Percentiles rank a stretch among this genome's conserved stretches.
Evolutionary conservation across 1,140 invertebrate genomes (phyloP).

Genomic region (Papilio helenus): DNA sequence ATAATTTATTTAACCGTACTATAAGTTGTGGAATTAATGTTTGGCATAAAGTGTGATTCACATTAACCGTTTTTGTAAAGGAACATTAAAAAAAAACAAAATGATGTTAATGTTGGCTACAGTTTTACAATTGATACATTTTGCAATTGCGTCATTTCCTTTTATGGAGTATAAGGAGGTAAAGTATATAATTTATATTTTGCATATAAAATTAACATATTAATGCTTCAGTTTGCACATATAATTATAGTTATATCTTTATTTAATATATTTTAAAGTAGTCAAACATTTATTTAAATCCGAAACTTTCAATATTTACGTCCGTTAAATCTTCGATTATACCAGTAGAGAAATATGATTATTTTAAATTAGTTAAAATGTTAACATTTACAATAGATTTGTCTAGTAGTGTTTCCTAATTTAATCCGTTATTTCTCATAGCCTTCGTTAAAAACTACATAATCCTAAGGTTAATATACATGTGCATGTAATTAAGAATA

Average conservation of each 20-base stretch:
- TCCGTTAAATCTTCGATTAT: too few species aligned
- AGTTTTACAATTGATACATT: slow-evolving; percentile 28
- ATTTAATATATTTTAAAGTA: background rate
- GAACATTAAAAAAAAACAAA: slow-evolving; percentile 16
- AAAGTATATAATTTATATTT: slow-evolving; percentile 35
- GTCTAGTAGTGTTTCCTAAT: background rate
- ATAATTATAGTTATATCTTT: slow-evolving; percentile 3
- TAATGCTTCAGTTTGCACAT: slow-evolving; percentile 16
- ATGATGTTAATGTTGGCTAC: slow-evolving; percentile 27
- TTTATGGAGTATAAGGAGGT: slow-evolving; percentile 38
- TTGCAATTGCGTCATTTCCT: slow-evolving; percentile 18
- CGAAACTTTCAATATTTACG: too few species aligned
- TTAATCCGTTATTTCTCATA: background rate
- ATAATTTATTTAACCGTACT: background rate
- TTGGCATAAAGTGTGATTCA: background rate
- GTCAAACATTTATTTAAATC: background rate
- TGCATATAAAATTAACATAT: slow-evolving; percentile 38
- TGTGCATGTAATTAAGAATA: slow-evolving; percentile 17
- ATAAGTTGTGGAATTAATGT: background rate
- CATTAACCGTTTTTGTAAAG: background rate
- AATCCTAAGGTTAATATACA: background rate
- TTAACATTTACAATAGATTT: too few species aligned
- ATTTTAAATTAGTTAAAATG: too few species aligned
- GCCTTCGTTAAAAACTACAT: slow-evolving; percentile 1
- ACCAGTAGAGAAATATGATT: too few species aligned